Conservation (phyloP, 2,888 invertebrate species). For the Perizoma affinitatum region DNA sequence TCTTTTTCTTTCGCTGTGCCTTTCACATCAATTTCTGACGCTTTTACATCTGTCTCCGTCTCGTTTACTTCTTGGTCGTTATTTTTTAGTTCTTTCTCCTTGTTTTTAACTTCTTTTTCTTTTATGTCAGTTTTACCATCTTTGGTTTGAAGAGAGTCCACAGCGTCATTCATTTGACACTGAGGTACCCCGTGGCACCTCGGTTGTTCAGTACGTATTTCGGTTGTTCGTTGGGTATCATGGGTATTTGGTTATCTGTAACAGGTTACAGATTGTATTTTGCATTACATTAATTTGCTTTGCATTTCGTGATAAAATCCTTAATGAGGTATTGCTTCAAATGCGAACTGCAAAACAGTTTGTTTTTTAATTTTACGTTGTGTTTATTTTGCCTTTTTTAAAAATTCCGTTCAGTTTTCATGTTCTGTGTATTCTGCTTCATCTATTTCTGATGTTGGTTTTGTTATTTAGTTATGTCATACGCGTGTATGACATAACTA, state of each 20-base stretch:
- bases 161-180: conserved; percentile 76
- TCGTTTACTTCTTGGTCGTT: conserved; percentile 38
- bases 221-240: conserved; percentile 66
- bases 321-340: no score
- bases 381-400: no score
- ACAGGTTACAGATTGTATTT: conserved; percentile 42
- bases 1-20: conserved; percentile 60
- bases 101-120: conserved; percentile 3
- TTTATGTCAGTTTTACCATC: conserved; percentile 57
- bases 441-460: no score
- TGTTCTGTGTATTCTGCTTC: no score
- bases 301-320: no score
- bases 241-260: conserved; percentile 73
- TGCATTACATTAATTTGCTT: no score
- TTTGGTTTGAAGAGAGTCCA: conserved; percentile 62
- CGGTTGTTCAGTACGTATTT: conserved; percentile 54
- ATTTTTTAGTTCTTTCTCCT: conserved; percentile 16
- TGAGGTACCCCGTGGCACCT: conserved; percentile 76
- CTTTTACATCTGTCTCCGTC: conserved; percentile 36
- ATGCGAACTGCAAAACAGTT: no score
- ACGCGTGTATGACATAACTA: no score
- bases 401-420: no score
- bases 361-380: no score
- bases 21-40: conserved; percentile 53
- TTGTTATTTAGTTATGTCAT: no score